Evolutionary conservation across 2,113 vertebrate genomes (phyloP).

Genomic region (Rallus limicola): DNA sequence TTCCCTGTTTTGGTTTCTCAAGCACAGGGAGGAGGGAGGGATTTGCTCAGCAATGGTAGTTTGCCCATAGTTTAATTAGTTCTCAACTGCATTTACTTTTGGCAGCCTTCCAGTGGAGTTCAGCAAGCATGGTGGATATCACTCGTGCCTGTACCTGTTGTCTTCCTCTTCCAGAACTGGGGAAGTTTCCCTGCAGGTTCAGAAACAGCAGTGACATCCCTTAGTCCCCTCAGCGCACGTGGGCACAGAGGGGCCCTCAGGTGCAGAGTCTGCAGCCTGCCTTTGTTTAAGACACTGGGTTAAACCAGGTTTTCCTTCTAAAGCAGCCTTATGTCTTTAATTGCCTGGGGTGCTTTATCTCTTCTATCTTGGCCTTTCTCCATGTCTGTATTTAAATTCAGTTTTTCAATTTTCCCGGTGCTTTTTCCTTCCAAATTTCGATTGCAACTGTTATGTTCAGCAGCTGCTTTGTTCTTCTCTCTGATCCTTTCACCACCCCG

Average conservation of each 20-base stretch:
- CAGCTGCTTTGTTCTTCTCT: slow-evolving; percentile 28
- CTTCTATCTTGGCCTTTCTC: slow-evolving; percentile 27
- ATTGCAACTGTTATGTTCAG: neutral
- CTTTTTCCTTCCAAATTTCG: slow-evolving; percentile 24
- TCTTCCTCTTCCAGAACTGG: neutral
- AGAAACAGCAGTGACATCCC: neutral
- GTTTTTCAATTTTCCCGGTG: slow-evolving; percentile 7
- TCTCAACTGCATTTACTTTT: neutral
- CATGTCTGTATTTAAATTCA: slow-evolving; percentile 19
- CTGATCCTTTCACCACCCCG: neutral
- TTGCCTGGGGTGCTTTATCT: neutral
- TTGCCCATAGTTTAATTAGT: slow-evolving; percentile 53
- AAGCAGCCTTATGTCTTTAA: neutral
- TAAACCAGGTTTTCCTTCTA: neutral
- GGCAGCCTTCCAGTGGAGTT: slow-evolving; percentile 27
- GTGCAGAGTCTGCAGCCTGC: neutral
- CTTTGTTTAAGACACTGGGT: neutral
- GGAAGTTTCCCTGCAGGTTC: slow-evolving; percentile 2
- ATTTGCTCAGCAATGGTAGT: neutral
- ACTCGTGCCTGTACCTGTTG: slow-evolving; percentile 34
- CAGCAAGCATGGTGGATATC: slow-evolving; percentile 1
- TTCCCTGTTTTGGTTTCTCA: neutral
- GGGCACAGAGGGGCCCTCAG: neutral
- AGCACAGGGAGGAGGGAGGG: neutral
- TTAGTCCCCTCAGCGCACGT: neutral